Base-by-base conservation (phyloP, 1,140 invertebrate species). In the Drosophila pseudoananassae region DNA sequence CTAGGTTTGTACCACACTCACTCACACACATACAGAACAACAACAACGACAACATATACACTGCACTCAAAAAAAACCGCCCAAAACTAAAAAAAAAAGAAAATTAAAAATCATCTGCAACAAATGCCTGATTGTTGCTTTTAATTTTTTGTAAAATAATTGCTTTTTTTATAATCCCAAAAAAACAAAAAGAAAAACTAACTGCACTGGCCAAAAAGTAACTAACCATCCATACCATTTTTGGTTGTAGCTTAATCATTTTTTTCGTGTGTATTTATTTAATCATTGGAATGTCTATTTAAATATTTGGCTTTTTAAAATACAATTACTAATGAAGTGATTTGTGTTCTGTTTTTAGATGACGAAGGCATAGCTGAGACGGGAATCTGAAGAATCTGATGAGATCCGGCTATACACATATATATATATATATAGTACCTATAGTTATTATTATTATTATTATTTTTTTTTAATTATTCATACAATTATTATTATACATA, bases 301-400 rank as follows among this genome's bases (percentile, higher is more conserved):
- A 36, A 36, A 36, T 12, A 36, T 12, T 36, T 4, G 4, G 4
- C 4, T 43, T 9, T 17, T 9, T 17, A 17, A 43, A 43, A 43
- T 5, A 2, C 8, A 15, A 40, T 40, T 27, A 20, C 4, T 33
- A 43, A 53, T n/a, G 23, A 73, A 58, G 38, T 8, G 15, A 5
- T 31, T 53, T 14, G 7, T 4, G 6, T n/a, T 46, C 2, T 58
- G 25, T 68, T 91, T 91, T 66, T 94, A 98, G 97, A 98, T 95
- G 97, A 98, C 92, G 97, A 98, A 94, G 97, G 97, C 76, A 98
- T 98, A 92, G 97, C 97, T 25, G 97, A 98, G 92, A 97, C 97
- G 58, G 97, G 97, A 92, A 98, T 98, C 95, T 98, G 93, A 96
- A 14, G 43, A 55, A 51, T 52, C 36, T 29, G 7, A 40, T 49